Conservation (phyloP, 2,113 vertebrate genomes). For the Bubalus kerabau region DNA sequence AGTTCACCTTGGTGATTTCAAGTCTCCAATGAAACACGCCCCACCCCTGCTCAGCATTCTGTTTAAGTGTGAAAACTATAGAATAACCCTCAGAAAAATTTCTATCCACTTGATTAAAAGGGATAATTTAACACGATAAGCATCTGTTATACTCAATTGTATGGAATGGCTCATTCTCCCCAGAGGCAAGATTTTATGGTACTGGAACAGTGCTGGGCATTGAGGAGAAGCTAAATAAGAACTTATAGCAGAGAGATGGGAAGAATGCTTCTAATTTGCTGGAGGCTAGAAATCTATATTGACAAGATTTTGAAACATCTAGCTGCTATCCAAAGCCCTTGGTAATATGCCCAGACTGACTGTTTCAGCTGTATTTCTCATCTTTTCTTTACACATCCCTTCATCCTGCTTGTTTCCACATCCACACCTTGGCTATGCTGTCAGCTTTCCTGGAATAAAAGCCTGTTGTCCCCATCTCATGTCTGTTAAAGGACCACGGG, state of each 20-base stretch:
- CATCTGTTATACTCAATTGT: neutral
- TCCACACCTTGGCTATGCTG: neutral
- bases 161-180: neutral
- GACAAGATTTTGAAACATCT: neutral
- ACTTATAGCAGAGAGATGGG: neutral
- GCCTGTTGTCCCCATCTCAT: neutral
- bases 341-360: neutral
- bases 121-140: neutral
- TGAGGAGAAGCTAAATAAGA: neutral
- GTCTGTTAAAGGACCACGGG: neutral
- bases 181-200: neutral
- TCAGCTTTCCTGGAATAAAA: neutral
- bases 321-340: neutral
- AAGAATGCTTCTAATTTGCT: neutral
- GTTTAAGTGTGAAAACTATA: neutral
- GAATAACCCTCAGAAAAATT: neutral
- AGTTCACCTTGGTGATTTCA: neutral
- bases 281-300: neutral
- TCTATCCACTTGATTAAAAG: neutral
- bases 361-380: neutral
- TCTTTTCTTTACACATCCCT: neutral
- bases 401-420: neutral
- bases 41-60: neutral
- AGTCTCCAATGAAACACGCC: accelerated
- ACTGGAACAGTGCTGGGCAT: neutral